Percentiles rank a stretch among this genome's conserved stretches.
Conservation (phyloP, 2,888 invertebrate species). For the Seladonia tumulorum region DNA sequence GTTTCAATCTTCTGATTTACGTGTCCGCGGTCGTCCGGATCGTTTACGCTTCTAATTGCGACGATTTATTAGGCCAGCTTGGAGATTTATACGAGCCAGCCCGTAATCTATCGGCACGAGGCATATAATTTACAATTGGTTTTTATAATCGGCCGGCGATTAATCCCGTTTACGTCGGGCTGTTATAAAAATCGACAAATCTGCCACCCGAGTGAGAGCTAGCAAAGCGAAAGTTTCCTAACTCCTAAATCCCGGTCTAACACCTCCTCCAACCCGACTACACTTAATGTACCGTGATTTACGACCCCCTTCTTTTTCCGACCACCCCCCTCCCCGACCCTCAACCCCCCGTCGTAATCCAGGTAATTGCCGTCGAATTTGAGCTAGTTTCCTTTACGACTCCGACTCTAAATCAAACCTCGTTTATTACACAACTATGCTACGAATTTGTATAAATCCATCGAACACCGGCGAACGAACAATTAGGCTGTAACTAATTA, state of each 20-base stretch:
- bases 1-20: constrained; percentile 17
- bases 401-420: constrained; percentile 16
- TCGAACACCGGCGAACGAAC: not conserved
- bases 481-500: not conserved
- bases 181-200: constrained; percentile 4
- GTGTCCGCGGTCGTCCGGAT: not conserved
- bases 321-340: not conserved
- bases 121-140: not conserved
- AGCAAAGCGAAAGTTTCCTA: not conserved
- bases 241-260: not conserved
- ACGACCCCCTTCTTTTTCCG: not conserved
- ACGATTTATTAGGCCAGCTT: not conserved
- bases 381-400: constrained; percentile 30
- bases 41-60: constrained; percentile 1
- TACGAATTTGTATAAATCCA: not conserved
- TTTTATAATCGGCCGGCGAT: not conserved
- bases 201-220: not conserved
- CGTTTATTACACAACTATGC: constrained; percentile 33
- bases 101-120: not conserved
- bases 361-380: constrained; percentile 40
- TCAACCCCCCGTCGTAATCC: not conserved
- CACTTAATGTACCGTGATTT: constrained; percentile 28
- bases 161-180: not conserved
- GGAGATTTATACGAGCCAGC: not conserved
- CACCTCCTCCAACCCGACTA: not conserved